Evolutionary conservation across 2,797 vertebrate species (phyloP).

Genomic region (Sebastes matsubarae): DNA sequence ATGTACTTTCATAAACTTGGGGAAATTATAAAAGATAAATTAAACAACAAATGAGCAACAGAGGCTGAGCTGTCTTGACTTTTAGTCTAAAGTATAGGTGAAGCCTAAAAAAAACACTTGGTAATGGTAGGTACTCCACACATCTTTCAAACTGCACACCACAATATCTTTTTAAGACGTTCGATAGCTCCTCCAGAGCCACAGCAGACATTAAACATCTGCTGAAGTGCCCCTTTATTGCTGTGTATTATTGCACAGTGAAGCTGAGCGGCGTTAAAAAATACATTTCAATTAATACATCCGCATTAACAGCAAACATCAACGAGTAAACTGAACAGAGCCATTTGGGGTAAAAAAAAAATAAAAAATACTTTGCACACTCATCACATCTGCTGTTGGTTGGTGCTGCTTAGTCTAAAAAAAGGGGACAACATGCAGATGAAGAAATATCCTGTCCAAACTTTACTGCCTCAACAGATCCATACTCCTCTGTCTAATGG

Average conservation of each 20-base stretch:
- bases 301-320: background rate
- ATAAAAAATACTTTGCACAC: background rate
- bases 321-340: background rate
- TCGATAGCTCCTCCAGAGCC: background rate
- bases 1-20: background rate
- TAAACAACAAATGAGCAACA: background rate
- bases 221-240: background rate
- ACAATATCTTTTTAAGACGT: background rate
- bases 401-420: background rate
- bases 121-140: background rate
- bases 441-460: background rate
- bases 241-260: background rate
- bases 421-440: background rate
- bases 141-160: background rate
- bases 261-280: background rate
- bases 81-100: background rate
- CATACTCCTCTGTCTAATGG: background rate
- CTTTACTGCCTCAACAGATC: background rate
- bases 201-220: background rate
- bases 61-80: background rate
- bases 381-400: background rate
- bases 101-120: background rate
- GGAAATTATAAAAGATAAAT: background rate
- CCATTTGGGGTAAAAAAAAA: background rate
- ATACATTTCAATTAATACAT: background rate